Evolutionary conservation across 2,888 invertebrate genomes (phyloP).

Genomic region (Panopea generosa): DNA sequence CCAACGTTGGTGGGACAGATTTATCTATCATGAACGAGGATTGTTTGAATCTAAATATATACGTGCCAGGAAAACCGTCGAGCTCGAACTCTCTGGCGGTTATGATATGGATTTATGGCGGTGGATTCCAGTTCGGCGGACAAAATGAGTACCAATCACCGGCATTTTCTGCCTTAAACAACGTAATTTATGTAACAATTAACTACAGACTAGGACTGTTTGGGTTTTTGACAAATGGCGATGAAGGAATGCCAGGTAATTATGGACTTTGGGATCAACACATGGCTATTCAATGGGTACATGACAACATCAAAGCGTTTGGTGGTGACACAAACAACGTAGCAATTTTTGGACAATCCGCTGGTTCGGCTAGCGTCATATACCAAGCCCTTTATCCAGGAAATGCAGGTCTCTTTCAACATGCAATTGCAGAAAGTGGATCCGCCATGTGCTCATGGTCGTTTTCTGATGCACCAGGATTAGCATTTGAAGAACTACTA

Average conservation of each 20-base stretch:
- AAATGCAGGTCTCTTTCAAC: constrained; percentile 27
- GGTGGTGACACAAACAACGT: constrained; percentile 27
- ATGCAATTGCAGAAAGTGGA: constrained; percentile 35
- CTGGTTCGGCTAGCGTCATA: constrained; percentile 31
- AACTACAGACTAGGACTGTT: constrained; percentile 31
- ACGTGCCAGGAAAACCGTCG: constrained; percentile 6
- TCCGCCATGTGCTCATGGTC: constrained; percentile 19
- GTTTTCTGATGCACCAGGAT: background rate
- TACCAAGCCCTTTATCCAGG: constrained; percentile 40
- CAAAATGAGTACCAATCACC: constrained; percentile 1
- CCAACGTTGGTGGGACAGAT: background rate
- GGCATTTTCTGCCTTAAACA: constrained; percentile 17
- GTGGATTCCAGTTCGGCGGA: constrained; percentile 19
- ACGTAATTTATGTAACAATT: constrained; percentile 30
- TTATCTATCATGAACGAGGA: constrained; percentile 14
- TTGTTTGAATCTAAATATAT: constrained; percentile 41
- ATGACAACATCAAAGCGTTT: constrained; percentile 38
- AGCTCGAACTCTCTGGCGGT: constrained; percentile 8
- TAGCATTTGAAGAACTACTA: background rate
- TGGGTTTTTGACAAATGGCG: constrained; percentile 28
- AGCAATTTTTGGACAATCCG: constrained; percentile 35
- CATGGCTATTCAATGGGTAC: constrained; percentile 43
- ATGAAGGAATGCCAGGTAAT: constrained; percentile 25
- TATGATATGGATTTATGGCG: constrained; percentile 40
- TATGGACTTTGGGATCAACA: constrained; percentile 49